phyloP scores from a whole-genome alignment of 2,888 invertebrate genomes.

The Pegoplata infirma region DNA sequence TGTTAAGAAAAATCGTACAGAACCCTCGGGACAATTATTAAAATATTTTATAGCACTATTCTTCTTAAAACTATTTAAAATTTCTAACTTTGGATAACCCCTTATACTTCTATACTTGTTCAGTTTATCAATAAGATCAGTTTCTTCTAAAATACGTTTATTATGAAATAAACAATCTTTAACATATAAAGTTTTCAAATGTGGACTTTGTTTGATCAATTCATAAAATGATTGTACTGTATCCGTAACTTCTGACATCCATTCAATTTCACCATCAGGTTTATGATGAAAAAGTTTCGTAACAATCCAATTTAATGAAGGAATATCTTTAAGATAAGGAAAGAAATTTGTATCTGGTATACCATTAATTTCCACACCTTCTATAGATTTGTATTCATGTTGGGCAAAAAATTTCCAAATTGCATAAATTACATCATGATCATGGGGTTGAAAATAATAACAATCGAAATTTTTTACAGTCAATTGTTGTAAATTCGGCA shows the following conservation, averaged over 20 bases:
- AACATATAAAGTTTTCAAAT: neutral
- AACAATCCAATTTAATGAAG: slow-evolving; percentile 8
- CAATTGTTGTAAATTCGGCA: neutral
- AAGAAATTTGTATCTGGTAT: slow-evolving; percentile 28
- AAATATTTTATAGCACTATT: too few relatives aligned
- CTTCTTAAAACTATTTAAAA: neutral
- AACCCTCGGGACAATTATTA: neutral
- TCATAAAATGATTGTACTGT: slow-evolving; percentile 26
- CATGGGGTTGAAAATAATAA: slow-evolving; percentile 2
- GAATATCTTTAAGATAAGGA: neutral
- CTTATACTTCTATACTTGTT: neutral
- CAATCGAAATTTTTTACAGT: slow-evolving; percentile 18
- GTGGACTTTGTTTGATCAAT: neutral
- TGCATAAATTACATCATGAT: slow-evolving; percentile 1
- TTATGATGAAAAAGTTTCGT: slow-evolving; percentile 32
- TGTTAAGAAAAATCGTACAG: neutral
- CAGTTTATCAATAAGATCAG: neutral
- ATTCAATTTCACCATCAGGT: slow-evolving; percentile 19
- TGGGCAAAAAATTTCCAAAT: slow-evolving; percentile 4
- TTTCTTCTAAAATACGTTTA: neutral
- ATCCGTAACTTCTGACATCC: neutral
- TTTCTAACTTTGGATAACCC: neutral
- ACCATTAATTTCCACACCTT: slow-evolving; percentile 4
- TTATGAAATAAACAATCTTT: slow-evolving; percentile 19
- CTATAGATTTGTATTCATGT: neutral